A percentile compares a stretch with the other conserved stretches of the same genome.
phyloP scores from a whole-genome alignment of 1,140 invertebrate genomes.

The Diabrotica virgifera region DNA sequence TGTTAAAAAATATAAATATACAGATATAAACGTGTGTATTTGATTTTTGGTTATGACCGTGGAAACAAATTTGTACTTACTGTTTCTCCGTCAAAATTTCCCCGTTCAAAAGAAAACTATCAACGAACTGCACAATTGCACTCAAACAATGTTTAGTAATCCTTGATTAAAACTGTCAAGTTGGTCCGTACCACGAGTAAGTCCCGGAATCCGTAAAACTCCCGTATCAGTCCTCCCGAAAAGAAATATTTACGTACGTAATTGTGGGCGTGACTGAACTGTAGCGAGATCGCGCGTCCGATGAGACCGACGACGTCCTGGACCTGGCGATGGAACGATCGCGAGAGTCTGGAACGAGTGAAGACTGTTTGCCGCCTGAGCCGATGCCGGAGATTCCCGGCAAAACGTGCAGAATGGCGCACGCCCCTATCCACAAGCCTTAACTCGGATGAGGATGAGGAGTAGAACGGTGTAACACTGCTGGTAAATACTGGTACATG shows the following conservation, averaged over 20 bases:
- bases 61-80: too few species aligned
- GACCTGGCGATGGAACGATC: not conserved
- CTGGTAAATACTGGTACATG: not conserved
- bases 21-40: too few species aligned
- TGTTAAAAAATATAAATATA: too few species aligned
- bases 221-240: too few species aligned
- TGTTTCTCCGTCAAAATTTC: too few species aligned
- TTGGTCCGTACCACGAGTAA: too few species aligned
- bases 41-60: too few species aligned
- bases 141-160: too few species aligned
- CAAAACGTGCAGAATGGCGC: not conserved
- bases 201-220: too few species aligned
- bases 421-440: not conserved
- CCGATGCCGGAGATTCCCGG: conserved; percentile 1
- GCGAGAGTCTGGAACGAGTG: not conserved
- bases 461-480: not conserved
- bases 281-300: not conserved
- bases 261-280: not conserved
- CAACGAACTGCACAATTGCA: too few species aligned
- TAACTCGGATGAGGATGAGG: not conserved
- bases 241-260: not conserved
- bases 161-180: too few species aligned
- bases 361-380: conserved; percentile 1
- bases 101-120: too few species aligned
- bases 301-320: not conserved